Evolutionary conservation across 2,888 invertebrate species (phyloP), one percentile per base, ranked within the genome.

Genomic region (Sminthurinus aureus): DNA sequence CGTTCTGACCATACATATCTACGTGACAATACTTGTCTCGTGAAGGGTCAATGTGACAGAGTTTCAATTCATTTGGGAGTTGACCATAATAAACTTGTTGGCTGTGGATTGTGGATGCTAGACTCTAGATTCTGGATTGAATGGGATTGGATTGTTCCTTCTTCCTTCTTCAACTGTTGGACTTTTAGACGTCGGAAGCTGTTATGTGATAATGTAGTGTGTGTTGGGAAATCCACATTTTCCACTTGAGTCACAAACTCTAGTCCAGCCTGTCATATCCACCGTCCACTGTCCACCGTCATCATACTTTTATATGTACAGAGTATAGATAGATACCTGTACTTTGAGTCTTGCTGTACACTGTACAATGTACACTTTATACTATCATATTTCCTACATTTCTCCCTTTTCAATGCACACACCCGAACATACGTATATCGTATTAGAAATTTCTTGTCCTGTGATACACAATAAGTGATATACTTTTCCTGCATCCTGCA

Each of bases 71-170:
- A 80, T 80, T 67, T 58, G 83, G 83, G 83, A 79, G 52, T 51
- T 75, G 66, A 82, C 79, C 83, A 82, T 84, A 84, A 84, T 84
- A 84, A 84, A 84, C 84, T 84, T 84, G 84, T 84, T 84, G 71
- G 71, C 71, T 71, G 71, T n/a, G n/a, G n/a, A n/a, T n/a, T n/a
- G n/a, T n/a, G n/a, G n/a, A n/a, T n/a, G n/a, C n/a, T n/a, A n/a
- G n/a, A n/a, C n/a, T n/a, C n/a, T n/a, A n/a, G n/a, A n/a, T n/a
- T n/a, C n/a, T n/a, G n/a, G n/a, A n/a, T n/a, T n/a, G n/a, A n/a
- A n/a, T n/a, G n/a, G n/a, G n/a, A n/a, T n/a, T n/a, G n/a, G n/a
- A n/a, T n/a, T n/a, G n/a, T n/a, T n/a, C n/a, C n/a, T n/a, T n/a
- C n/a, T n/a, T n/a, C n/a, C n/a, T n/a, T n/a, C n/a, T n/a, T n/a